phyloP scores from a whole-genome alignment of 1,140 invertebrate species.

The Linepithema humile region DNA sequence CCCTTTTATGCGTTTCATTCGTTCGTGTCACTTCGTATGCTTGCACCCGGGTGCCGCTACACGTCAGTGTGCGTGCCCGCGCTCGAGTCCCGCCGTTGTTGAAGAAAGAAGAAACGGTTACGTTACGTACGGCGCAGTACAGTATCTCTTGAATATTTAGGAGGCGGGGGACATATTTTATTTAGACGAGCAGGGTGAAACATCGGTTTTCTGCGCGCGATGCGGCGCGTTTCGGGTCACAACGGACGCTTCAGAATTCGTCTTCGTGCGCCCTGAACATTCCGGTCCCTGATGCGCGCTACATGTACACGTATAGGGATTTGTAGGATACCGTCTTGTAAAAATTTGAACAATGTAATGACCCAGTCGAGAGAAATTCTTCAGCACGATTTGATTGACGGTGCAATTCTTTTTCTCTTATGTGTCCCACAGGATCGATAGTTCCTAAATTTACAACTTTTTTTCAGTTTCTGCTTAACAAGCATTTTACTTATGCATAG shows the following conservation, averaged over 20 bases:
- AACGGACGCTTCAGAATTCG: conserved; percentile 29
- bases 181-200: conserved; percentile 70
- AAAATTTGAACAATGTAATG: conserved; percentile 32
- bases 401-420: neutral
- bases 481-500: conserved; percentile 1
- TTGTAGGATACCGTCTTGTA: neutral
- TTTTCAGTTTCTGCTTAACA: neutral
- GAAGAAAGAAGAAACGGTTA: conserved; percentile 19
- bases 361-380: neutral
- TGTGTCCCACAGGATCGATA: neutral
- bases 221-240: conserved; percentile 17
- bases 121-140: conserved; percentile 11
- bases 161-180: conserved; percentile 77
- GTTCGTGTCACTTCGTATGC: conserved; percentile 77
- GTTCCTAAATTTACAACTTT: neutral
- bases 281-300: too few species aligned
- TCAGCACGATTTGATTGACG: conserved; percentile 10
- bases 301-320: conserved; percentile 1
- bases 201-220: conserved; percentile 48
- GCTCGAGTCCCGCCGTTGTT: neutral
- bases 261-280: neutral
- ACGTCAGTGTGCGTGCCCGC: conserved; percentile 48
- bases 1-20: conserved; percentile 81
- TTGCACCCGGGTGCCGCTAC: conserved; percentile 45
- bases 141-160: conserved; percentile 78